Evolutionary conservation across 2,113 vertebrate genomes (phyloP), one percentile per base, ranked within the genome.

Genomic region (Empidonax alnorum): DNA sequence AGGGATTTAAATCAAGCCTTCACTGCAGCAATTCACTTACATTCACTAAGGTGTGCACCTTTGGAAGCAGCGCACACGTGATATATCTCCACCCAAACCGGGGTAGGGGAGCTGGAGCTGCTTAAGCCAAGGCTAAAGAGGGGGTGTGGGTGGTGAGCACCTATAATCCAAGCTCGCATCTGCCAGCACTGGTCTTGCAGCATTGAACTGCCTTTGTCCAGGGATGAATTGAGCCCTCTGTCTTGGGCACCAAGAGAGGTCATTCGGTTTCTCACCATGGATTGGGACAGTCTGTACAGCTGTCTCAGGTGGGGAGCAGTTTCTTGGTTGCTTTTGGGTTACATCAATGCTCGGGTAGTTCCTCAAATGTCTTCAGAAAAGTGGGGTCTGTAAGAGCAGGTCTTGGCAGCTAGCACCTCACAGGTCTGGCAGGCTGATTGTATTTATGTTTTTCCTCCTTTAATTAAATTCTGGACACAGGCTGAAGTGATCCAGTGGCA

Each of bases 401-500:
- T 73, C 41, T 89, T 91, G 65, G 52, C 62, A 89, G n/a, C 72
- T 77, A 44, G 31, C 63, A 63, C 20, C 39, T 86, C 9, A 1
- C 3, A 5, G 15, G 62, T 71, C 81, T 5, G 0, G 33, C 7
- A 3, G 25, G 71, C 83, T 92, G 75, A 74, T 82, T 66, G 23
- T 87, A 19, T 69, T 93, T 91, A 30, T 92, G 49, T 89, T 93
- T 95, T 90, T 41, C 55, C 84, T 92, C 47, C 59, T 87, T 91
- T 90, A 83, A 88, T 96, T 92, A 95, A 95, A 71, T 82, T n/a
- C 72, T 88, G 81, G 62, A 62, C 89, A 72, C 50, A 59, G 66
- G 68, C 65, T 79, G 81, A 83, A 94, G 30, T 84, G 84, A 77
- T 84, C 73, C 42, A 75, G 82, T 87, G 87, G 49, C 14, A 12